Base-by-base conservation (phyloP, 2,888 invertebrate genomes). In the Invenusta paracnida region DNA sequence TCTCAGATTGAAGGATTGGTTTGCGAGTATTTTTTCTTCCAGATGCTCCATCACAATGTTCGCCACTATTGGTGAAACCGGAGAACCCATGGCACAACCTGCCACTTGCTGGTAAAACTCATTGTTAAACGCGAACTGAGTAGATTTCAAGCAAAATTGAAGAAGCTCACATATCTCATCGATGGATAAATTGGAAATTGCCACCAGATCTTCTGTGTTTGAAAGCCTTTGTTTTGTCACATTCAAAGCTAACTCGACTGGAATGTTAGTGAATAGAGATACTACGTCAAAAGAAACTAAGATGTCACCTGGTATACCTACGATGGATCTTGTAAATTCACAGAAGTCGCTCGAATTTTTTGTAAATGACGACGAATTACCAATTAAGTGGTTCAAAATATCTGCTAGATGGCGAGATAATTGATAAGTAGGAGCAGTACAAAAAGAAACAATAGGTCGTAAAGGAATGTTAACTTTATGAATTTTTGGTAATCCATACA, bases 361-460 rank as follows among this genome's bases (percentile, higher is more conserved):
- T 23, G 29, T 29, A 23, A 25, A 25, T 23, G 79, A 25, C n/a
- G 25, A 23, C 29, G 79, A 11, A 2, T 79, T 79, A 23, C 79
- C 79, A 79, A 79, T 29, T 29, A 79, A 27, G 5, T 23, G 79
- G 29, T 5, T 25, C 25, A 79, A 25, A 79, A 79, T 79, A 29
- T 29, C 29, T 30, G 82, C 82, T 30, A 82, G 29, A 29, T 30
- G 82, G 29, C 31, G 29, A 2, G 82, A 29, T 30, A 82, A 29
- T 2, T 82, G 25, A 23, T 73, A 73, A 73, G 73, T 73, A 5
- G 73, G 27, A 5, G 82, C 29, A 5, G 30, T 30, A 82, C 29
- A 82, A 82, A 82, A 82, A 5, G 30, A 82, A 23, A 82, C 82
- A n/a, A 82, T 82, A 29, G 82, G 82, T 82, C 82, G 29, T 11